Base-by-base conservation (phyloP, 2,888 invertebrate genomes). In the Scrobipalpa atriplicella region DNA sequence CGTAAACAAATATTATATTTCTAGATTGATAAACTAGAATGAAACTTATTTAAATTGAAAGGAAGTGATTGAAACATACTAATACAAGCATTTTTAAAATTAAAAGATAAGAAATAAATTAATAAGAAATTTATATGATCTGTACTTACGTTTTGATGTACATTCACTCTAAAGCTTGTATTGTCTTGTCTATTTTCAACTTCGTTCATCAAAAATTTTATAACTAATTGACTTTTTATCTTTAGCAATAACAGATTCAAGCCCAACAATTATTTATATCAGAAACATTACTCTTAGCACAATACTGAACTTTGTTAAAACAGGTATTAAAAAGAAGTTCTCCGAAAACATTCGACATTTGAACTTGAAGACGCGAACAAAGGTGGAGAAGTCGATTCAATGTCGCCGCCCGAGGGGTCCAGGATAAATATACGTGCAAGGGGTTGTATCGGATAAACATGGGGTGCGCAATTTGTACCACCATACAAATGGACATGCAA, bases 401-500 rank as follows among this genome's bases (percentile, higher is more conserved):
- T 81, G 85, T 83, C 84, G 76, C 71, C 75, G 76, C 74, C 69
- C 77, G 83, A 87, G 90, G 87, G 90, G 90, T 90, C 90, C 87
- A 78, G 87, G 89, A 90, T 87, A 90, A 89, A 90, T 85, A 90
- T 85, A 87, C 85, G 81, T 76, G 78, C 79, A 79, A 83, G 79
- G 76, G 84, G 81, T 82, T 79, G 78, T 74, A 66, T 66, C 65
- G 60, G 89, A 87, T 89, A 90, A 90, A 92, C 90, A 92, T 85
- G 83, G 88, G 89, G 84, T 78, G 87, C 82, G 84, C 91, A 90
- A 92, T 92, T 92, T 92, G 92, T 92, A 86, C 82, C 78, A 79
- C 85, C 83, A 84, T 80, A 86, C 85, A 88, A 90, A 89, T 87
- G 88, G 82, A 82, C 85, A 86, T 78, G 72, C 75, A 75, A 76